phyloP scores from a whole-genome alignment of 2,797 vertebrate species.

The Phalanger gymnotis region DNA sequence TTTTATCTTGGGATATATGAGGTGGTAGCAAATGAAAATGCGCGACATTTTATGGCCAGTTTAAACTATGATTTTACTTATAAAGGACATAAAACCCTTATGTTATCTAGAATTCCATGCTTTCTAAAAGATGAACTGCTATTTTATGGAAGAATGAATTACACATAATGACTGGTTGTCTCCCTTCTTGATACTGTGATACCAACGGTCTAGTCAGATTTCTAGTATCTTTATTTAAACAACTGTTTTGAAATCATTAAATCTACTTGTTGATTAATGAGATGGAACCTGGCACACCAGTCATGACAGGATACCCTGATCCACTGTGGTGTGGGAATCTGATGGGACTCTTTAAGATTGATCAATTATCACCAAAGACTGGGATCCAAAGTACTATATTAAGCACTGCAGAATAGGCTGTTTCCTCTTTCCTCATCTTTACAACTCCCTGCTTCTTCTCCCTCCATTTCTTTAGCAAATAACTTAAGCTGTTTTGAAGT shows the following conservation, averaged over 20 bases:
- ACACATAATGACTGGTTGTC: slow-evolving; percentile 1
- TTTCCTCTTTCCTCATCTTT: not conserved
- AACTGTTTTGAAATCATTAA: not conserved
- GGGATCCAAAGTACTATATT: not conserved
- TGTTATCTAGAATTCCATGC: slow-evolving; percentile 16
- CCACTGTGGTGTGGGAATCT: not conserved
- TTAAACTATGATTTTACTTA: slow-evolving; percentile 53
- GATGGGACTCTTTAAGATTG: not conserved
- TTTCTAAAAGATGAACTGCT: slow-evolving; percentile 42
- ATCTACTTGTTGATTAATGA: not conserved
- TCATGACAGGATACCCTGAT: not conserved
- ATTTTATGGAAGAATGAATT: not conserved
- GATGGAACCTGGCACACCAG: not conserved
- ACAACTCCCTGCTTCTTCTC: not conserved
- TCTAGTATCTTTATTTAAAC: slow-evolving; percentile 7
- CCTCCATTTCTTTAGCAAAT: not conserved
- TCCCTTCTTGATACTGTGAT: slow-evolving; percentile 45
- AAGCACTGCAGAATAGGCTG: not conserved
- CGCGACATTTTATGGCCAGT: slow-evolving; percentile 11
- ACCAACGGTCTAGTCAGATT: slow-evolving; percentile 13
- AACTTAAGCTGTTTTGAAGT: not conserved
- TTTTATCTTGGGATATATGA: slow-evolving; percentile 48
- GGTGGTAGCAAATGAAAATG: slow-evolving; percentile 57
- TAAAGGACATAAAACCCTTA: slow-evolving; percentile 49
- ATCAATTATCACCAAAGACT: not conserved